Conservation (phyloP, 2,797 vertebrate genomes). For the Limosa lapponica region DNA sequence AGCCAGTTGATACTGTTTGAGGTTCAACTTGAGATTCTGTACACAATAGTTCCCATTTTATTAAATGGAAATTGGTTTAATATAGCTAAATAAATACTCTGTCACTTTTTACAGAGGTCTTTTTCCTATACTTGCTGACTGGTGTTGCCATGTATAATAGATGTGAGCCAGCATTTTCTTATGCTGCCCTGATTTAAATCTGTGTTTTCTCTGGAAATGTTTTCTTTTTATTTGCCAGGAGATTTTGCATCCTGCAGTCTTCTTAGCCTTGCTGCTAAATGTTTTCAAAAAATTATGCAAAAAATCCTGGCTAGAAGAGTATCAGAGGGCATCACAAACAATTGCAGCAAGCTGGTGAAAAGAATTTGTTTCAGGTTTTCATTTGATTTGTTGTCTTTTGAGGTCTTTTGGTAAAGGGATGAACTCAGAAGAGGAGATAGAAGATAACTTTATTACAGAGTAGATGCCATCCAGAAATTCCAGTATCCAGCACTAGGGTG, state of each 20-base stretch:
- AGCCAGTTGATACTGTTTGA: background rate
- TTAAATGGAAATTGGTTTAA: background rate
- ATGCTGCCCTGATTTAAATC: background rate
- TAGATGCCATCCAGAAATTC: background rate
- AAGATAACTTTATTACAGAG: background rate
- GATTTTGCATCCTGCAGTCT: background rate
- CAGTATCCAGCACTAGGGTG: background rate
- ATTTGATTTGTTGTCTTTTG: background rate
- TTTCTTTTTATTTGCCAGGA: background rate
- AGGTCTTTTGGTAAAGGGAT: background rate
- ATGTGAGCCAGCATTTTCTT: background rate
- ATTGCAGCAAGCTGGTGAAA: background rate
- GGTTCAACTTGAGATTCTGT: background rate
- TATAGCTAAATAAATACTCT: background rate
- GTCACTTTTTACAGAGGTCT: background rate
- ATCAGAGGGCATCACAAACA: background rate
- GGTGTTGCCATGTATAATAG: background rate
- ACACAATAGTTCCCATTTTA: background rate
- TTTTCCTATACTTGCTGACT: background rate
- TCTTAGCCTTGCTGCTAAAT: background rate
- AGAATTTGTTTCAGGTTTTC: background rate
- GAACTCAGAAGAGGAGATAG: background rate
- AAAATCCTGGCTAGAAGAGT: background rate
- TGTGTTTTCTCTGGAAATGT: background rate
- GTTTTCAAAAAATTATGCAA: background rate